Conservation (phyloP, 2,888 invertebrate genomes). For the Ganaspis brasiliensis region DNA sequence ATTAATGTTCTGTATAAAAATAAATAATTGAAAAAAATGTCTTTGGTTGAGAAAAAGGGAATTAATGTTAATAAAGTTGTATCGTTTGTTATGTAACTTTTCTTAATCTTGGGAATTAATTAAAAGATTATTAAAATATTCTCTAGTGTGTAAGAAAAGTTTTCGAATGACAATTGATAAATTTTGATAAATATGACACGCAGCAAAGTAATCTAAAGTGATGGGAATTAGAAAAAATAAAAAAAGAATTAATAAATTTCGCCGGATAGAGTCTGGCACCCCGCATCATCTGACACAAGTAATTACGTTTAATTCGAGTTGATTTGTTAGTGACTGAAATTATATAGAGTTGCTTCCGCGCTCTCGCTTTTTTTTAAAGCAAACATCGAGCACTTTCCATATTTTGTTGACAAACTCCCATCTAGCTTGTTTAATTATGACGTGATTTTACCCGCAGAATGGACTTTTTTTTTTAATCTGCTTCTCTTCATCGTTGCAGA, state of each 20-base stretch:
- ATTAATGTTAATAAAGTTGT: no score
- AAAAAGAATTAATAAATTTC: constrained; percentile 67
- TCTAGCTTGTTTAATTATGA: constrained; percentile 7
- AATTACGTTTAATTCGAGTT: constrained; percentile 76
- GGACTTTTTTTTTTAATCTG: neutral
- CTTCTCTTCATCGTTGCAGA: neutral
- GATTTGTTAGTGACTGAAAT: constrained; percentile 73
- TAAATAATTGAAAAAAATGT: no score
- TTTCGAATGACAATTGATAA: no score
- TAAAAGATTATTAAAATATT: no score
- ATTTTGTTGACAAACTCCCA: constrained; percentile 22
- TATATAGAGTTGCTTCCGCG: constrained; percentile 48
- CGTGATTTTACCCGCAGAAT: constrained; percentile 18
- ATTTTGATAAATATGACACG: no score
- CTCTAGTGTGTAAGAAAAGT: no score
- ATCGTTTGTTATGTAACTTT: no score
- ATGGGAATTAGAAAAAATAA: neutral
- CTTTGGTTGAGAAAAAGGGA: no score
- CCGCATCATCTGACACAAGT: constrained; percentile 66
- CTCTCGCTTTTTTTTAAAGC: constrained; percentile 16
- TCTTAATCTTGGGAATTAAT: no score
- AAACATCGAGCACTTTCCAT: constrained; percentile 32
- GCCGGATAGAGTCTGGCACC: constrained; percentile 64
- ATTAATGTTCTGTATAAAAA: no score
- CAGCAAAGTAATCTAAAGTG: no score